These are phyloP conservation scores for Acheta domesticus DNA, from an alignment of 2,888 invertebrate species.

Conservation along the genomic window DNA sequence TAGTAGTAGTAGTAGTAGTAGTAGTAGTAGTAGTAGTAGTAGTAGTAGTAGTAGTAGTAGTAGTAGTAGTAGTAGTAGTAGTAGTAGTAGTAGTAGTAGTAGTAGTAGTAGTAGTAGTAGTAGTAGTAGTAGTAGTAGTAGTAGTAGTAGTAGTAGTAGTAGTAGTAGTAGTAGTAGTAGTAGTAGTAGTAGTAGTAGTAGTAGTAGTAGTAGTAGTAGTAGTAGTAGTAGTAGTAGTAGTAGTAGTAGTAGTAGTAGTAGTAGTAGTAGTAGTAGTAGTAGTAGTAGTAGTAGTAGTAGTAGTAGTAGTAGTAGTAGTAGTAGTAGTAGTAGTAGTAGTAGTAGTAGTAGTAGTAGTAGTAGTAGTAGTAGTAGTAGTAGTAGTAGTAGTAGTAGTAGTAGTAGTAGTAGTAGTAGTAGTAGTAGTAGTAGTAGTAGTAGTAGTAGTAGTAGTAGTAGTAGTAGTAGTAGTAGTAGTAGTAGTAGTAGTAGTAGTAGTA, in stretches of 20 bases:
- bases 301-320: conserved; percentile 18
- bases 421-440: conserved; percentile 18
- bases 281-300: conserved; percentile 18
- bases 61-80: conserved; percentile 18
- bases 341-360: conserved; percentile 18
- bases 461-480: conserved; percentile 18
- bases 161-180: conserved; percentile 18
- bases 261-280: conserved; percentile 18
- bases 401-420: conserved; percentile 18
- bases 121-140: conserved; percentile 18
- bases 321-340: conserved; percentile 18
- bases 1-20: conserved; percentile 18
- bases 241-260: conserved; percentile 18
- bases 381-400: conserved; percentile 18
- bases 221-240: conserved; percentile 18
- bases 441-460: conserved; percentile 18
- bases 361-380: conserved; percentile 18
- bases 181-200: conserved; percentile 18
- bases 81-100: conserved; percentile 18
- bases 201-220: conserved; percentile 18
- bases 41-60: conserved; percentile 18
- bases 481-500: conserved; percentile 18
- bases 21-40: conserved; percentile 18
- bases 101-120: conserved; percentile 18
- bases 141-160: conserved; percentile 18